These are phyloP conservation scores for Syngnathoides biaculeatus DNA, from an alignment of 2,113 vertebrate species.

Conservation along the genomic window DNA sequence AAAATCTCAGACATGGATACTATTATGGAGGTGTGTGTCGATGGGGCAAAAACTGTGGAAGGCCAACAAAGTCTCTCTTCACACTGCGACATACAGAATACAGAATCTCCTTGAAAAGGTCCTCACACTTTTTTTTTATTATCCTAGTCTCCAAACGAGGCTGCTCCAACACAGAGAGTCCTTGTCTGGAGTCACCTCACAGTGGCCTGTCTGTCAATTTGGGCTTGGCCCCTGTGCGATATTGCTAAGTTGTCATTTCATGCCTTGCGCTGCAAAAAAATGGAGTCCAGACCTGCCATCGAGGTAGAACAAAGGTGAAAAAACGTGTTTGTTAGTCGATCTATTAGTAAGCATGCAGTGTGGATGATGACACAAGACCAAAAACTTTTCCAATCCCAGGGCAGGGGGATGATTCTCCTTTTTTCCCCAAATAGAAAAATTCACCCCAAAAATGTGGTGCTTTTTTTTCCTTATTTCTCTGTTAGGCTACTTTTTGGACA, in stretches of 20 bases:
- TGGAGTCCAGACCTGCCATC: not conserved
- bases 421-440: not conserved
- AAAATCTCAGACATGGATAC: slow-evolving; percentile 65
- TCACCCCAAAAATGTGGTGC: not conserved
- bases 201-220: slow-evolving; percentile 49
- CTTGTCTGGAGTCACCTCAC: slow-evolving; percentile 51
- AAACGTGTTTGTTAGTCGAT: not conserved
- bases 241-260: slow-evolving; percentile 18
- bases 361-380: not conserved
- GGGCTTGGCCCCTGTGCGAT: slow-evolving; percentile 25
- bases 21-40: slow-evolving; percentile 60
- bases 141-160: slow-evolving; percentile 50
- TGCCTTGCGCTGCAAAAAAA: slow-evolving; percentile 12
- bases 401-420: not conserved
- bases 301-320: not conserved
- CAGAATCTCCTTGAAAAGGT: slow-evolving; percentile 48
- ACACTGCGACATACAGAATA: slow-evolving; percentile 55
- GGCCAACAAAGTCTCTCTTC: slow-evolving; percentile 66
- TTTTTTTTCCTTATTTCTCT: not conserved
- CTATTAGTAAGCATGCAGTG: not conserved
- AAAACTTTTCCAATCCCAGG: not conserved
- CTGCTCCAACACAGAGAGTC: slow-evolving; percentile 43
- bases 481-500: not conserved
- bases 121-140: slow-evolving; percentile 30
- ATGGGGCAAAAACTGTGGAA: slow-evolving; percentile 49